These are phyloP conservation scores for Drosophila melanogaster DNA, from an alignment of 1,140 invertebrate genomes.

Conservation along the genomic window DNA sequence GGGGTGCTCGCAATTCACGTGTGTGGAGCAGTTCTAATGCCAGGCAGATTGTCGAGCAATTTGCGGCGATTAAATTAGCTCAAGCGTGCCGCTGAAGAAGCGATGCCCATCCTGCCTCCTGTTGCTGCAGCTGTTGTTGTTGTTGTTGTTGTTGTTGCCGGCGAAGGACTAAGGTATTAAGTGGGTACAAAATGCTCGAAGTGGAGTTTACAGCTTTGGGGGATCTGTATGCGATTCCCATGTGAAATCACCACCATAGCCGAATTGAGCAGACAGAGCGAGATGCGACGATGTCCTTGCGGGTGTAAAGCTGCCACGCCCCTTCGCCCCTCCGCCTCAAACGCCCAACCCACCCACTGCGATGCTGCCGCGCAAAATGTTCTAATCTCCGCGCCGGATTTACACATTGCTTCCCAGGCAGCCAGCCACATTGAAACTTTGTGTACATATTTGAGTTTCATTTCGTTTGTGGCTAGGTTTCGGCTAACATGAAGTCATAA, in stretches of 20 bases:
- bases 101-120: constrained; percentile 25
- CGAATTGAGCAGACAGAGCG: constrained; percentile 5
- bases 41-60: constrained; percentile 83
- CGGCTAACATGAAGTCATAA: constrained; percentile 78
- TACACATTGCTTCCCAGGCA: constrained; percentile 42
- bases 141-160: constrained; percentile 33
- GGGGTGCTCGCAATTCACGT: constrained; percentile 63
- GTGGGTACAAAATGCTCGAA: constrained; percentile 33
- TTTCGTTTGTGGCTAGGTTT: constrained; percentile 78
- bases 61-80: constrained; percentile 84
- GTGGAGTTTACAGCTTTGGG: constrained; percentile 9
- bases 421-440: constrained; percentile 68
- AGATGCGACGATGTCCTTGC: constrained; percentile 42
- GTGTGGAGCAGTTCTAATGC: constrained; percentile 66
- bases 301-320: constrained; percentile 71
- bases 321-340: constrained; percentile 30
- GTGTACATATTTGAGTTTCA: constrained; percentile 82
- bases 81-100: constrained; percentile 71
- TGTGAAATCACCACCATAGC: constrained; percentile 66
- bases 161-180: constrained; percentile 48
- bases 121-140: constrained; percentile 2
- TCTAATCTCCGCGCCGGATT: constrained; percentile 72
- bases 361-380: constrained; percentile 68
- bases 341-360: constrained; percentile 39
- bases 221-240: constrained; percentile 52